A percentile compares a stretch with the other conserved stretches of the same genome.
Evolutionary conservation across 35 echinoderm and acorn worm species (phyloP).

Genomic region (Diadema setosum): DNA sequence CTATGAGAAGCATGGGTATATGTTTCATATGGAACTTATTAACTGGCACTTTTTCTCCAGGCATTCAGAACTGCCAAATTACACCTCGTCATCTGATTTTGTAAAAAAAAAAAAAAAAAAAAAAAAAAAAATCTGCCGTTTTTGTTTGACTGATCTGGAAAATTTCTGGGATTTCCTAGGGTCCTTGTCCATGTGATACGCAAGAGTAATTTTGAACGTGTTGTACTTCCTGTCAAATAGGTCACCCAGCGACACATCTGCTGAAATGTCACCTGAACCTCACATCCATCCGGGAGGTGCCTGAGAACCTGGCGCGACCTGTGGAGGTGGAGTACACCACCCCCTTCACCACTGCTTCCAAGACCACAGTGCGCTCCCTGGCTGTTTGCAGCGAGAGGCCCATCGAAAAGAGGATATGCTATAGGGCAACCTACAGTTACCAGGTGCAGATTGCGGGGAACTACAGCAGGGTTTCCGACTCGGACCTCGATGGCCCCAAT

Average conservation of each 20-base stretch:
- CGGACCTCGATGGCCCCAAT: not conserved
- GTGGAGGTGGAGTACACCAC: conserved; percentile 79
- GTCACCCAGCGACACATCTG: conserved; percentile 67
- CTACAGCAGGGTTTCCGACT: conserved; percentile 19
- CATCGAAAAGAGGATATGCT: conserved; percentile 70
- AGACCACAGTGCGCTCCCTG: conserved; percentile 74
- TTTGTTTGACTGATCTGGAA: not conserved
- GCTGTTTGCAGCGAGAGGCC: conserved; percentile 71
- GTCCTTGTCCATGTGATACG: too few species aligned
- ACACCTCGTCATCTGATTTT: too few species aligned
- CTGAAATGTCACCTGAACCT: conserved; percentile 74
- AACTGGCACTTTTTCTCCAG: too few species aligned
- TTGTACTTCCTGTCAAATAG: conserved; percentile 18
- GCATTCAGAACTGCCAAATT: too few species aligned
- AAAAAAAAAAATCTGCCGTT: too few species aligned
- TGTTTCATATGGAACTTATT: too few species aligned
- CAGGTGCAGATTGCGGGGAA: conserved; percentile 78
- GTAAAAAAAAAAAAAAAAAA: too few species aligned
- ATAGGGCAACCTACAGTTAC: conserved; percentile 78
- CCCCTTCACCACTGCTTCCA: conserved; percentile 85
- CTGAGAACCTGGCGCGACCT: conserved; percentile 15
- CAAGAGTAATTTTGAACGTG: too few species aligned
- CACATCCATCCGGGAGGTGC: conserved; percentile 25
- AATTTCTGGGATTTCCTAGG: too few species aligned
- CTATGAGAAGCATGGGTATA: too few species aligned